Percentiles rank a stretch among this genome's conserved stretches.
Evolutionary conservation across 2,797 vertebrate species (phyloP).

Genomic region (Tinamus major): DNA sequence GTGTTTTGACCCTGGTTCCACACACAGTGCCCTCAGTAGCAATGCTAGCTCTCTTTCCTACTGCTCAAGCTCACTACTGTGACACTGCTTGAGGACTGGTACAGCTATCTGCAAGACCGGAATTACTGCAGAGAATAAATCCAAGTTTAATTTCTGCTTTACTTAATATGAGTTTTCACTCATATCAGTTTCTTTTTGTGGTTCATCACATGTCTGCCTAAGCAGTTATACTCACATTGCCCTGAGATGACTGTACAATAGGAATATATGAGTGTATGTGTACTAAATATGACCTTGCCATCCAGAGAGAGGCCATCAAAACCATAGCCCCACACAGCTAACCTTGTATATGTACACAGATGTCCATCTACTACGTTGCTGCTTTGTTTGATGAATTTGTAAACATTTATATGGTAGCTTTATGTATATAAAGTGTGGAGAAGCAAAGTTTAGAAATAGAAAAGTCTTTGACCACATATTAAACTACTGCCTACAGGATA

Average conservation of each 20-base stretch:
- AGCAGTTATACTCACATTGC: background rate
- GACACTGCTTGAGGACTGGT: background rate
- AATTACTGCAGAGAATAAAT: background rate
- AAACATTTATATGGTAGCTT: background rate
- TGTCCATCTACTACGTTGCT: background rate
- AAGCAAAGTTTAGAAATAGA: background rate
- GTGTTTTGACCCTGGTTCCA: background rate
- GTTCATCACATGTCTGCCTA: fast-evolving
- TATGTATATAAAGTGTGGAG: background rate
- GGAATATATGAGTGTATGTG: background rate
- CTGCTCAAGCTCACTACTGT: fast-evolving
- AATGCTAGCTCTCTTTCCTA: background rate
- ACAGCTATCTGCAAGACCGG: background rate
- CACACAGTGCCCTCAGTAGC: background rate
- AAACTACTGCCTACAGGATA: conserved; percentile 85
- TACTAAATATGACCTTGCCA: background rate
- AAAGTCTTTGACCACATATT: background rate
- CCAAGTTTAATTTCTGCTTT: background rate
- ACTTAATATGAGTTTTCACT: background rate
- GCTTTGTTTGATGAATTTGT: background rate
- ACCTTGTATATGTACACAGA: fast-evolving
- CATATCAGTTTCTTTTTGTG: background rate
- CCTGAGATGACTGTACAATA: background rate
- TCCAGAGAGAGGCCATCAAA: background rate
- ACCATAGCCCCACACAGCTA: background rate